A percentile compares a stretch with the other conserved stretches of the same genome.
phyloP scores from a whole-genome alignment of 2,888 invertebrate species.

The Dimorphilus gyrociliatus region DNA sequence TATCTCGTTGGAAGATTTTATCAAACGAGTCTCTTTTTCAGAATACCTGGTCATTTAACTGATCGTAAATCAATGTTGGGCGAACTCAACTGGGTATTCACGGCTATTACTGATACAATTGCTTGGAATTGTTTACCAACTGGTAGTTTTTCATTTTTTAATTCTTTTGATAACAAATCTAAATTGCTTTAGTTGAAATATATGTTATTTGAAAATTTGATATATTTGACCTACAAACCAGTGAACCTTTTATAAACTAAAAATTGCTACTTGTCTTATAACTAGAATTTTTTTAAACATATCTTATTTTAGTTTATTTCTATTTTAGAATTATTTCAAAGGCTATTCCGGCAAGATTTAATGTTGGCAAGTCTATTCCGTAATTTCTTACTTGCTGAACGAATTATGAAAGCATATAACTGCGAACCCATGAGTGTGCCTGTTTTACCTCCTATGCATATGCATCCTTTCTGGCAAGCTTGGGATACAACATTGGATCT shows the following conservation, averaged over 20 bases:
- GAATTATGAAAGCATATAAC: slow-evolving; percentile 86
- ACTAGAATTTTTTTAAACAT: slow-evolving; percentile 2
- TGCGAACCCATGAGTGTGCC: slow-evolving; percentile 91
- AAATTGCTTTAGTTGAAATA: background rate
- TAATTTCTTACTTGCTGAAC: slow-evolving; percentile 86
- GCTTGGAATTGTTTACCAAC: slow-evolving; percentile 92
- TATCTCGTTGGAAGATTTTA: background rate
- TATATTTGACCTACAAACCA: background rate
- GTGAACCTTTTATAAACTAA: slow-evolving; percentile 2
- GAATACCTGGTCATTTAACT: slow-evolving; percentile 83
- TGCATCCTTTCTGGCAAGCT: slow-evolving; percentile 55
- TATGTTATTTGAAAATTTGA: background rate
- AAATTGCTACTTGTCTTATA: background rate
- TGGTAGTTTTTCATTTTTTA: slow-evolving; percentile 39
- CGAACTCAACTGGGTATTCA: slow-evolving; percentile 99
- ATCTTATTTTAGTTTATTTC: background rate
- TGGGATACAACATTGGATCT: slow-evolving; percentile 95
- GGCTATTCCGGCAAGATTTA: slow-evolving; percentile 86
- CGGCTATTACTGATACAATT: slow-evolving; percentile 97
- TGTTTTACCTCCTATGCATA: slow-evolving; percentile 70
- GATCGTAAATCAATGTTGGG: slow-evolving; percentile 93
- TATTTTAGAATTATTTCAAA: slow-evolving; percentile 69
- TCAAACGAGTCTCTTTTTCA: slow-evolving; percentile 24
- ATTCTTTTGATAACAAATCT: background rate
- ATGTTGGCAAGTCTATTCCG: slow-evolving; percentile 94